phyloP scores from a whole-genome alignment of 2,797 vertebrate genomes.

The Eurystomus glaucurus region DNA sequence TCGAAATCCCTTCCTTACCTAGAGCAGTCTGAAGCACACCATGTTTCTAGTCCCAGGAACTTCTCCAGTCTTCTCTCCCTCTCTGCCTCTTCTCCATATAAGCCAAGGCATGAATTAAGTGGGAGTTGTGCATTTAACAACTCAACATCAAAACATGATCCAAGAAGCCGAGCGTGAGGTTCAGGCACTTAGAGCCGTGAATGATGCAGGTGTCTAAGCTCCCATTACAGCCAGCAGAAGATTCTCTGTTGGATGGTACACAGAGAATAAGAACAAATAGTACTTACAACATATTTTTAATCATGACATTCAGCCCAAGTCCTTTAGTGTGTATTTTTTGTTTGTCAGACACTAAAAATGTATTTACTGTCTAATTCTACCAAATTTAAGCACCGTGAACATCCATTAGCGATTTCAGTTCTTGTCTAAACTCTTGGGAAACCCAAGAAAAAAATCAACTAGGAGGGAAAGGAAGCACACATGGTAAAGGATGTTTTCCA shows the following conservation, averaged over 20 bases:
- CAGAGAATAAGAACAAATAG: not conserved
- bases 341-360: not conserved
- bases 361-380: not conserved
- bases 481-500: not conserved
- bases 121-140: not conserved
- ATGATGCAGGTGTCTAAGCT: not conserved
- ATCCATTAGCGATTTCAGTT: not conserved
- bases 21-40: not conserved
- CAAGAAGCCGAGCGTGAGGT: not conserved
- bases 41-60: not conserved
- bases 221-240: not conserved
- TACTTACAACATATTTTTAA: not conserved
- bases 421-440: not conserved
- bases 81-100: not conserved
- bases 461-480: not conserved
- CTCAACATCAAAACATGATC: not conserved
- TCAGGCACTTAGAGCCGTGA: not conserved
- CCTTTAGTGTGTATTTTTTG: not conserved
- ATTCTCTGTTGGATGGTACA: not conserved
- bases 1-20: not conserved
- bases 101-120: not conserved
- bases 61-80: not conserved
- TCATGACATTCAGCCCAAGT: not conserved
- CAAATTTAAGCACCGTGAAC: not conserved
- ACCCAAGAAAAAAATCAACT: not conserved